Conservation (phyloP, 2,797 vertebrate genomes). For the Chromobotia macracanthus region DNA sequence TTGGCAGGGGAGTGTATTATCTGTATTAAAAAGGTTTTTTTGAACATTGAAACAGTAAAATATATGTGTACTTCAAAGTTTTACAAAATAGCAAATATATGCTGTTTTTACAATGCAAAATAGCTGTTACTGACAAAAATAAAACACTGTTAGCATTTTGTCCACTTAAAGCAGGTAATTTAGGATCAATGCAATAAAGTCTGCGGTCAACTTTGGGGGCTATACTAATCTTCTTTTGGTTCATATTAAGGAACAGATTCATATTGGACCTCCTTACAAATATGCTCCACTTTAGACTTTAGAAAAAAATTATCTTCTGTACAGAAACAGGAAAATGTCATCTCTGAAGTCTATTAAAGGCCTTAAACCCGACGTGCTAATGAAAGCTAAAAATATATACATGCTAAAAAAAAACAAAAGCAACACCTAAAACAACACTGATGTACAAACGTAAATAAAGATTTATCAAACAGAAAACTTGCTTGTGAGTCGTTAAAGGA, state of each 20-base stretch:
- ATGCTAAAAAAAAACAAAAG: slow-evolving; percentile 61
- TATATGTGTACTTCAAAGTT: slow-evolving; percentile 20
- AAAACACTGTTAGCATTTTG: slow-evolving; percentile 15
- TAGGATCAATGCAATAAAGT: slow-evolving; percentile 26
- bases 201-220: slow-evolving; percentile 24
- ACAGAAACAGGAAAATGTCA: slow-evolving; percentile 30
- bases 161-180: slow-evolving; percentile 15
- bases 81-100: too few relatives aligned
- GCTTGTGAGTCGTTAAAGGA: slow-evolving; percentile 10
- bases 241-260: slow-evolving; percentile 39
- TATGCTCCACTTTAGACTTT: slow-evolving; percentile 13
- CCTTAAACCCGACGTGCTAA: slow-evolving; percentile 62
- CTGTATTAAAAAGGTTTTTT: slow-evolving; percentile 60
- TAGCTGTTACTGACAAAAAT: slow-evolving; percentile 12
- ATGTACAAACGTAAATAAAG: slow-evolving; percentile 54
- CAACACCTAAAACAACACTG: slow-evolving; percentile 62
- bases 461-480: slow-evolving; percentile 38
- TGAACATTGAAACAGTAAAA: slow-evolving; percentile 65
- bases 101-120: too few relatives aligned
- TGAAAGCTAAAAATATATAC: slow-evolving; percentile 72
- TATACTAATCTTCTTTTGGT: slow-evolving; percentile 24
- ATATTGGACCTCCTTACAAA: slow-evolving; percentile 27
- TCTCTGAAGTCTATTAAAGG: slow-evolving; percentile 25
- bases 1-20: slow-evolving; percentile 10
- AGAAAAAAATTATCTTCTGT: slow-evolving; percentile 43